phyloP scores from a whole-genome alignment of 2,888 invertebrate species.

The Napeogenes inachia region DNA sequence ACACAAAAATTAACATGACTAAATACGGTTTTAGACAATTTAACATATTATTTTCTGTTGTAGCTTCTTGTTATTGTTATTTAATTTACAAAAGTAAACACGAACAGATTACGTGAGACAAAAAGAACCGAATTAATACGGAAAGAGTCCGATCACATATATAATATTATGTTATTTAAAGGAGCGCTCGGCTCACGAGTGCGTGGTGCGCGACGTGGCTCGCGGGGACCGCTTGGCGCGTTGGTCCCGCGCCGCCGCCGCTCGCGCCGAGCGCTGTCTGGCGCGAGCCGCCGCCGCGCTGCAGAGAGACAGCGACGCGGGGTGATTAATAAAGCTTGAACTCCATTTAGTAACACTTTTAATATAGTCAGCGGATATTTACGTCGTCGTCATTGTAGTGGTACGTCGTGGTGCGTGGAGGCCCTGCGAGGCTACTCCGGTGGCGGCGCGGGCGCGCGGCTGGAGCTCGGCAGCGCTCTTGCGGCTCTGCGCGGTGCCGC shows the following conservation, averaged over 20 bases:
- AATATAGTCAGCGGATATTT: too few species aligned
- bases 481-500: slow-evolving; percentile 85
- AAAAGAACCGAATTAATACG: too few species aligned
- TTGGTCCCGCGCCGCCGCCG: slow-evolving; percentile 65
- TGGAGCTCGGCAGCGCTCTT: slow-evolving; percentile 95
- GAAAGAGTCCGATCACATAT: too few species aligned
- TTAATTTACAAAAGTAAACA: too few species aligned
- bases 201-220: slow-evolving; percentile 67
- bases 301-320: slow-evolving; percentile 54
- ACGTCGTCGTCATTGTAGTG: slow-evolving; percentile 37
- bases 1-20: too few species aligned
- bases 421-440: slow-evolving; percentile 91
- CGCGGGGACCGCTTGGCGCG: slow-evolving; percentile 66
- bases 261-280: slow-evolving; percentile 67
- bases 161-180: slow-evolving; percentile 28
- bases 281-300: slow-evolving; percentile 70
- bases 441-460: slow-evolving; percentile 84
- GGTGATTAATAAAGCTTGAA: slow-evolving; percentile 29
- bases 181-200: slow-evolving; percentile 67
- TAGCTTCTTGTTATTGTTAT: too few species aligned
- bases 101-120: too few species aligned
- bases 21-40: too few species aligned
- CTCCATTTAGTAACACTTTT: too few species aligned
- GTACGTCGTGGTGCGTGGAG: slow-evolving; percentile 91
- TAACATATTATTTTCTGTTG: too few species aligned